Evolutionary conservation across 2,113 vertebrate species (phyloP), one percentile per base, ranked within the genome.

Genomic region (Melanerpes formicivorus): DNA sequence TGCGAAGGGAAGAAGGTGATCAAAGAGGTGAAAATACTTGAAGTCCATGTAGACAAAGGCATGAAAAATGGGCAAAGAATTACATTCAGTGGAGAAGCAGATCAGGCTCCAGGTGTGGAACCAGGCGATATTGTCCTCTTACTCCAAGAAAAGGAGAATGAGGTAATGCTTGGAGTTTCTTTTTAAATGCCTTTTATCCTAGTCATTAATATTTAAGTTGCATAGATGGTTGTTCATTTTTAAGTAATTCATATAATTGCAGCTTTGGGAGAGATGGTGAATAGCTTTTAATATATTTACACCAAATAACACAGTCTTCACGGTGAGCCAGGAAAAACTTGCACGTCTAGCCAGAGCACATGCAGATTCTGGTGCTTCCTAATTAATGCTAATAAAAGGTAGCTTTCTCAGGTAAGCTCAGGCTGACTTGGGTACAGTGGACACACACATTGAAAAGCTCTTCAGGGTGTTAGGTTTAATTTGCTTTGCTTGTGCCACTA

Each of bases 21-120:
- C 82, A 99, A 99, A 98, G 99, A 99, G 96, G 99, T 99, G 14
- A 99, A 99, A 97, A 99, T 99, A 90, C 97, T 99, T 95, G 99
- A 99, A 97, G 99, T 99, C 90, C 99, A 99, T 27, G 98, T 99
- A 95, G 99, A 99, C 96, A 99, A 99, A 98, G 99, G 99, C 94
- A 99, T 99, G 99, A 99, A 97, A 93, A 99, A 99, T 59, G 99
- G 99, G 29, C 99, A 99, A 85, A 99, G 99, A 97, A 99, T 99
- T 97, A 99, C 99, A 14, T 99, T 99, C 94, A 98, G 98, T 67
- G 99, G 99, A 91, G 99, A 99, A 97, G 99, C 99, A 55, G 99
- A 99, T 97, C 99, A 99, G 93, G 98, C 99, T 63, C 99, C 99
- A 21, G 98, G 98, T 34, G 98, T 99, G 32, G 99, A 99, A 94